Evolutionary conservation across 2,888 invertebrate species (phyloP), one percentile per base, ranked within the genome.

Genomic region (Abrostola tripartita): DNA sequence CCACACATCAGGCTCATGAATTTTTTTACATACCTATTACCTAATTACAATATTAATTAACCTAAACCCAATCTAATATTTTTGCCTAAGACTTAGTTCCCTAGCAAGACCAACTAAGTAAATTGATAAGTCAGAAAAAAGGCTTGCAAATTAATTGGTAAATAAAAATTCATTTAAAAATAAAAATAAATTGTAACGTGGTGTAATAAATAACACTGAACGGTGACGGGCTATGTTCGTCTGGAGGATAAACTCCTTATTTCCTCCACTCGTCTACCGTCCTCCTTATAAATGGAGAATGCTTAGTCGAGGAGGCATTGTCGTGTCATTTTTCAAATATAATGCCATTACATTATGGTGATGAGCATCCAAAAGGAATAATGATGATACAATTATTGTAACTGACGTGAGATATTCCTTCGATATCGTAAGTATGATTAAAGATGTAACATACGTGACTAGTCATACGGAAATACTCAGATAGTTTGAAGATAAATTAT

Each of bases 161-260:
- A 24, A 1, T 24, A 24, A 2, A 24, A 24, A 24, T 24, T 2
- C 24, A 24, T 24, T 24, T 24, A 24, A 24, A 24, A 24, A 24
- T 24, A 24, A 24, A 24, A 24, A 24, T 24, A 24, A n/a, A n/a
- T 4, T 24, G 24, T 24, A 4, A 24, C 24, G 1, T 24, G 24
- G 24, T 24, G 24, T 24, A 24, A 24, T 8, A 44, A 44, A 44
- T 14, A 14, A 14, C 0, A 47, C 12, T 9, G 7, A 47, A 9
- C 12, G 24, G 9, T 24, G 37, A 52, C 65, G 55, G 24, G 24
- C 4, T 71, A 57, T 60, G 77, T 76, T 78, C 61, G 56, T 71
- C 64, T 62, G 53, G 58, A 52, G 68, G 78, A 81, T 81, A 79
- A 75, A 75, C 67, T 73, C 65, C 71, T 73, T 80, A 78, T 79